Percentiles rank a stretch among this genome's conserved stretches.
Evolutionary conservation across 2,888 invertebrate genomes (phyloP).

Genomic region (Clistopyga incitator): DNA sequence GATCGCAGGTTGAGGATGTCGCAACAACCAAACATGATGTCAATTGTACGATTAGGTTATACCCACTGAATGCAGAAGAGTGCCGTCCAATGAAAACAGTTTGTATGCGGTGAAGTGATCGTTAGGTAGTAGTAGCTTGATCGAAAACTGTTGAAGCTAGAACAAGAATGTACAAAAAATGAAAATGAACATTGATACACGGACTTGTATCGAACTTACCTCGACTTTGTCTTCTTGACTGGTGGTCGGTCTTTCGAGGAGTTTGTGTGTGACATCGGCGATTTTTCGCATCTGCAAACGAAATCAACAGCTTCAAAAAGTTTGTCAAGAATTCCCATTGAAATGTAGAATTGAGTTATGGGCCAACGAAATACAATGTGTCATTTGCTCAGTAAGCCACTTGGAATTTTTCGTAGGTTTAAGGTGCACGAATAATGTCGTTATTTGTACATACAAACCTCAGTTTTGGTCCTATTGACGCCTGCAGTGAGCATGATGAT

Average conservation of each 20-base stretch:
- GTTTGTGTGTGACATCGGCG: constrained; percentile 22
- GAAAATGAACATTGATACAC: not conserved
- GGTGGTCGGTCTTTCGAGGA: constrained; percentile 22
- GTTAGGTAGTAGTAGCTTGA: constrained; percentile 42
- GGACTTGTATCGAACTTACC: constrained; percentile 5
- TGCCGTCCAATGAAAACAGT: constrained; percentile 20
- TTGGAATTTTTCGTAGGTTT: too few relatives aligned
- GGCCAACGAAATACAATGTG: too few relatives aligned
- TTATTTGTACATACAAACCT: constrained; percentile 57
- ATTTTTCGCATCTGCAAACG: constrained; percentile 29
- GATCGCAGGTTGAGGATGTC: not conserved
- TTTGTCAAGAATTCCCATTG: not conserved
- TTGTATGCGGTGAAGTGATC: constrained; percentile 47
- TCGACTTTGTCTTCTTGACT: constrained; percentile 39
- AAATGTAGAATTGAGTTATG: too few relatives aligned
- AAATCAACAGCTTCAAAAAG: not conserved
- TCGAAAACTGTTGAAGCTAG: constrained; percentile 40
- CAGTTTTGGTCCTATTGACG: constrained; percentile 21
- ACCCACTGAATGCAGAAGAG: constrained; percentile 39
- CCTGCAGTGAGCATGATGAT: constrained; percentile 48
- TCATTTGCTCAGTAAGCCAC: too few relatives aligned
- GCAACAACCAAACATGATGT: not conserved
- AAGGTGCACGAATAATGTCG: too few relatives aligned
- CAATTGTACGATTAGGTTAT: constrained; percentile 6
- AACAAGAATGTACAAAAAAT: not conserved